Percentiles rank a stretch among this genome's conserved stretches.
Conservation (phyloP, 1,140 invertebrate genomes). For the Atta cephalotes region DNA sequence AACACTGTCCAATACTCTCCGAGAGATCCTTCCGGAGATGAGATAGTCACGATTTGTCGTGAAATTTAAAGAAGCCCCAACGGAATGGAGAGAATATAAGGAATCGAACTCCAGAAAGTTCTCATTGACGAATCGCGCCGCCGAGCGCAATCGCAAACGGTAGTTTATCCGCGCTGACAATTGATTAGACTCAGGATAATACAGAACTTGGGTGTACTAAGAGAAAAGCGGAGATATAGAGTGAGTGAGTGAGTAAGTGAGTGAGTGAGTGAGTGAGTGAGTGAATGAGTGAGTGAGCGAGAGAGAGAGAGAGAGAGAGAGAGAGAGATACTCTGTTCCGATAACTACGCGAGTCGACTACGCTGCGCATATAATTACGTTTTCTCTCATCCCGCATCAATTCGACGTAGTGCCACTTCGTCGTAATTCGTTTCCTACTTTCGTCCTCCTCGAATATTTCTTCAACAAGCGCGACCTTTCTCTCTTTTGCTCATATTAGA, state of each 20-base stretch:
- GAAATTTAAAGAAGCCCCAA: constrained; percentile 45
- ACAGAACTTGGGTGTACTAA: constrained; percentile 1
- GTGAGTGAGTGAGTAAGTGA: not conserved
- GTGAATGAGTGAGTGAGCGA: not conserved
- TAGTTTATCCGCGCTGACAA: constrained; percentile 53
- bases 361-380: constrained; percentile 62
- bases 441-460: constrained; percentile 24
- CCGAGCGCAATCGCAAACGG: constrained; percentile 52
- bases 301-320: not conserved
- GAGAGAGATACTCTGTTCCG: constrained; percentile 10
- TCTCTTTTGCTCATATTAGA: not conserved
- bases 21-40: constrained; percentile 52
- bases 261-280: not conserved
- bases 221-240: not conserved
- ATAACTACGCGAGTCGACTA: constrained; percentile 25
- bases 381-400: constrained; percentile 67
- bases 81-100: constrained; percentile 27
- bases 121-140: constrained; percentile 53
- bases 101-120: constrained; percentile 29
- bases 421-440: constrained; percentile 54
- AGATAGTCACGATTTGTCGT: constrained; percentile 37
- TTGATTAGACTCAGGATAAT: constrained; percentile 57
- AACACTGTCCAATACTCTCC: constrained; percentile 25
- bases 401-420: constrained; percentile 52
- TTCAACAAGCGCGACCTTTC: constrained; percentile 23